Percentiles rank a stretch among this genome's conserved stretches.
Evolutionary conservation across 2,113 vertebrate genomes (phyloP).

Genomic region (Terrapene triunguis): DNA sequence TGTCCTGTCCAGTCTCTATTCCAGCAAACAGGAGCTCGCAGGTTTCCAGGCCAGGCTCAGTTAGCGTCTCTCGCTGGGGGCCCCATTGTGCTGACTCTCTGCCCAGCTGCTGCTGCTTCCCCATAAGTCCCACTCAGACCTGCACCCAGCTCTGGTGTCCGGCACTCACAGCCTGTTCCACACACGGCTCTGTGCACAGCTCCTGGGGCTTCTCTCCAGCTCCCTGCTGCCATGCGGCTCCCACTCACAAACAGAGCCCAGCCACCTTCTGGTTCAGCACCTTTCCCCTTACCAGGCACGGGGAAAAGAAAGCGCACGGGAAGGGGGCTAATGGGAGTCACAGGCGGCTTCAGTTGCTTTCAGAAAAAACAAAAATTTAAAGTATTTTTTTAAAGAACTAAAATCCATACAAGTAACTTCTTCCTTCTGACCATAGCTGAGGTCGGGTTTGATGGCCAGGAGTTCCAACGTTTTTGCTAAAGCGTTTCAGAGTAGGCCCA

Average conservation of each 20-base stretch:
- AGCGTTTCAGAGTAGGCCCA: background rate
- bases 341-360: background rate
- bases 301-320: background rate
- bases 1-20: background rate
- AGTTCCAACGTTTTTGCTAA: background rate
- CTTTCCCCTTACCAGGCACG: background rate
- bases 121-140: background rate
- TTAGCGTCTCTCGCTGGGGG: no score
- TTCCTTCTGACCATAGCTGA: background rate
- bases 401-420: background rate
- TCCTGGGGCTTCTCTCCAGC: background rate
- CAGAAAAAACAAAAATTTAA: background rate
- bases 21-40: background rate
- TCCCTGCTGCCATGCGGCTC: background rate
- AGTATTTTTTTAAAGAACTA: background rate
- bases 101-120: background rate
- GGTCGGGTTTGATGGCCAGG: background rate
- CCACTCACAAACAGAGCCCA: background rate
- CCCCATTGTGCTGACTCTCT: background rate
- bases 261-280: background rate
- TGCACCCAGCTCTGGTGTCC: background rate
- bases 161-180: background rate
- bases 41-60: background rate
- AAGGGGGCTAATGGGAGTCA: background rate
- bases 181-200: no score